phyloP scores from a whole-genome alignment of 2,797 vertebrate genomes.

The Lagocephalus sceleratus region DNA sequence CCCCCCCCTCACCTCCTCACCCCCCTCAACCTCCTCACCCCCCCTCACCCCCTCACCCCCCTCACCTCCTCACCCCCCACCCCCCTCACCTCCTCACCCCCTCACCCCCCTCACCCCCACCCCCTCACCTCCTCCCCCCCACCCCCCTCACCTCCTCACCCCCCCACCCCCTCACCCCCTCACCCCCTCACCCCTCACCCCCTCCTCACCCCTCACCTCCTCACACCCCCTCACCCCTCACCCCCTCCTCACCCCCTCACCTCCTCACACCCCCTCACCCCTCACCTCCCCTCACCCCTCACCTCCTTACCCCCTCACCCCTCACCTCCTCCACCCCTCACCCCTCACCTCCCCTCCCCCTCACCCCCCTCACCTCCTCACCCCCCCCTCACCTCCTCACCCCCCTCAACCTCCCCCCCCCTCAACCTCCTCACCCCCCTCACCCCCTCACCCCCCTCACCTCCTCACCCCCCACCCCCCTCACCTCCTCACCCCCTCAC shows the following conservation, averaged over 20 bases:
- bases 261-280: conserved; percentile 45
- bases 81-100: conserved; percentile 44
- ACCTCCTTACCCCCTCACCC: not conserved
- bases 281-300: conserved; percentile 74
- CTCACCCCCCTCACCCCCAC: conserved; percentile 78
- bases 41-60: not conserved
- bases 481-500: not conserved
- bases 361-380: conserved; percentile 63
- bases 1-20: conserved; percentile 48
- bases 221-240: not conserved
- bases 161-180: not conserved
- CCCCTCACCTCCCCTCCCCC: too few species aligned
- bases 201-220: conserved; percentile 69
- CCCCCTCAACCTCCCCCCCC: too few species aligned
- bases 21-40: conserved; percentile 52
- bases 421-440: conserved; percentile 50
- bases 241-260: not conserved
- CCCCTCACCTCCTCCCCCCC: too few species aligned
- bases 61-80: conserved; percentile 1
- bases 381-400: not conserved
- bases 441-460: conserved; percentile 65
- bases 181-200: conserved; percentile 53
- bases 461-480: conserved; percentile 33
- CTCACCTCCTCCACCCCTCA: conserved; percentile 44
- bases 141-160: not conserved